Base-by-base conservation (phyloP, 2,888 invertebrate species). In the Hesperia comma region DNA sequence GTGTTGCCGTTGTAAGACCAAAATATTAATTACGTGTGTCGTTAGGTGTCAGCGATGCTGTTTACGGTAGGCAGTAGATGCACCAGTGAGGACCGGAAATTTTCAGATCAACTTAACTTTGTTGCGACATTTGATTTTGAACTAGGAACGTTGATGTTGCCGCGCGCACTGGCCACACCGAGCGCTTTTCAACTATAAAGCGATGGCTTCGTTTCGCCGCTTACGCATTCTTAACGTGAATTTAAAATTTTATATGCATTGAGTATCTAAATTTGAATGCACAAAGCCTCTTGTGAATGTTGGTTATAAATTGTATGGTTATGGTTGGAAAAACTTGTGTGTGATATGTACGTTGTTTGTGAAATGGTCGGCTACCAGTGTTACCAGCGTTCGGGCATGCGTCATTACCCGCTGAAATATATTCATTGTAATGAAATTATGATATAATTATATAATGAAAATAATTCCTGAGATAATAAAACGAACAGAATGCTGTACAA, bases 401-500 rank as follows among this genome's bases (percentile, higher is more conserved):
- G 86, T 87, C 88, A 86, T 86, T 86, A 86, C 86, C 89, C 81
- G 87, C 88, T 87, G 85, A 83, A 83, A 82, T 85, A 84, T 87
- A 87, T 83, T 83, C 87, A 86, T 84, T 90, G 87, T 88, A 86
- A 87, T 85, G 80, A 86, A 84, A 87, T 85, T 88, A 89, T 87
- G 84, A 88, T 88, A 88, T 86, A 88, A 88, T 87, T 86, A 88
- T 87, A 86, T 82, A 87, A 88, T 86, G 85, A 87, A 87, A 88
- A 89, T 86, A 86, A 88, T 89, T 90, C 89, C 90, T 90, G 87
- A 87, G 81, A 89, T 86, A 90, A 90, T 88, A 88, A 90, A 90
- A 86, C 82, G 84, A 85, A 81, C 78, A 87, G 84, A 85, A 84
- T 84, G 87, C 86, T 86, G 82, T 79, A 84, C 74, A 74, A 33